Conservation (phyloP, 2,113 vertebrate species). For the Bubalus kerabau region DNA sequence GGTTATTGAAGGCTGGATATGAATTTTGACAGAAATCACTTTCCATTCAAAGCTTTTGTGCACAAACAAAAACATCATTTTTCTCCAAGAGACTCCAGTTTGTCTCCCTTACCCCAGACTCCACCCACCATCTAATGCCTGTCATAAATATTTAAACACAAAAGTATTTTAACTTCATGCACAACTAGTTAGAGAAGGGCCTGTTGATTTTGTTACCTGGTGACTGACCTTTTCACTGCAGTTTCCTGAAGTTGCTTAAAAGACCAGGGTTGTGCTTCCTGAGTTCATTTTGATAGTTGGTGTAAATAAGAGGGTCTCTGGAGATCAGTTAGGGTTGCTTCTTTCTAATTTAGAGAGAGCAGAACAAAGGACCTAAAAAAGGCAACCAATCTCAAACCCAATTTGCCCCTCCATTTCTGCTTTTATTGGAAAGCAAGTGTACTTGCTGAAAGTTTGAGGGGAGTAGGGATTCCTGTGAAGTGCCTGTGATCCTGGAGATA, state of each 20-base stretch:
- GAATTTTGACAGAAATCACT: background rate
- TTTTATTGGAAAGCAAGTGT: background rate
- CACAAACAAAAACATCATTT: background rate
- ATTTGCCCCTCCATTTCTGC: background rate
- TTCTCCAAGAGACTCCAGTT: background rate
- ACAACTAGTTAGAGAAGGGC: background rate
- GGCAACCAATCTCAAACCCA: background rate
- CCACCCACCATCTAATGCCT: background rate
- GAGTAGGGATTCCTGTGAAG: constrained; percentile 49
- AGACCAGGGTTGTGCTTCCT: background rate
- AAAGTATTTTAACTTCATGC: background rate
- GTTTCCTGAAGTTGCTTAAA: background rate
- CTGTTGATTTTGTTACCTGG: background rate
- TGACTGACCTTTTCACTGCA: background rate
- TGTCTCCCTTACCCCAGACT: background rate
- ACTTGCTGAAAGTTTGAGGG: background rate
- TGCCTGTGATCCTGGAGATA: background rate
- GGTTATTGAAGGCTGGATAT: background rate
- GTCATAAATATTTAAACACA: background rate
- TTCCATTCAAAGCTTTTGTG: background rate
- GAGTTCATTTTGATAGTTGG: background rate
- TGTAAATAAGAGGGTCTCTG: background rate
- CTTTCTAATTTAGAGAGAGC: constrained; percentile 11
- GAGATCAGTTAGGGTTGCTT: background rate
- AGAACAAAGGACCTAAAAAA: constrained; percentile 20